Evolutionary conservation across 2,888 invertebrate species (phyloP), one percentile per base, ranked within the genome.

Genomic region (Drosophila nr. fundita): DNA sequence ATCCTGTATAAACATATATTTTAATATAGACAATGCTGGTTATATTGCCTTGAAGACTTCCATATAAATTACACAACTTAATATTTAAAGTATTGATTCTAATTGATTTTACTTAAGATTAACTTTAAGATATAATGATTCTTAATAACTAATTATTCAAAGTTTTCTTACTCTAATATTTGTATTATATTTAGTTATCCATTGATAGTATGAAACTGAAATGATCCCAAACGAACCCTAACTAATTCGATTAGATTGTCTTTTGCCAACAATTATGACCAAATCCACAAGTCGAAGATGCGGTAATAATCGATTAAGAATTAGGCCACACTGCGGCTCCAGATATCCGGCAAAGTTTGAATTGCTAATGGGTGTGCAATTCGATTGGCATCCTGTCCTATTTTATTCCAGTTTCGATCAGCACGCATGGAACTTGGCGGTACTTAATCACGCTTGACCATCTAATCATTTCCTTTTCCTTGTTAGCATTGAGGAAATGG

Each of bases 381-480:
- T 29, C 27, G 18, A 32, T 36, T 5, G 15, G 49, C 74, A 73
- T 67, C 40, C 68, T 64, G 61, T 57, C 50, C 2, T 8, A 13
- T 24, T 65, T 2, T 38, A 45, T 40, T 65, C 34, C 61, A 24
- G 6, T 15, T 34, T 34, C 36, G n/a, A 59, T 54, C 2, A 27
- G 6, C 30, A 30, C 2, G 30, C 60, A 59, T 54, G 15, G 18
- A 59, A 15, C 52, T 32, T 55, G 3, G 45, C 55, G 8, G 40
- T 40, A 18, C 58, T 65, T 50, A 38, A 65, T 66, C 76, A 63
- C 45, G 27, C 34, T 64, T n/a, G 61, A 62, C 59, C 61, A 65
- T 42, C 63, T 67, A 76, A 80, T 67, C 50, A 59, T 54, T 63
- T 77, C 76, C 65, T 38, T 66, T 78, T 76, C 66, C 66, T 61